Percentiles rank a stretch among this genome's conserved stretches.
These are phyloP conservation scores for Sarcophaga variegata DNA, from an alignment of 2,888 invertebrate genomes.

Conservation along the genomic window DNA sequence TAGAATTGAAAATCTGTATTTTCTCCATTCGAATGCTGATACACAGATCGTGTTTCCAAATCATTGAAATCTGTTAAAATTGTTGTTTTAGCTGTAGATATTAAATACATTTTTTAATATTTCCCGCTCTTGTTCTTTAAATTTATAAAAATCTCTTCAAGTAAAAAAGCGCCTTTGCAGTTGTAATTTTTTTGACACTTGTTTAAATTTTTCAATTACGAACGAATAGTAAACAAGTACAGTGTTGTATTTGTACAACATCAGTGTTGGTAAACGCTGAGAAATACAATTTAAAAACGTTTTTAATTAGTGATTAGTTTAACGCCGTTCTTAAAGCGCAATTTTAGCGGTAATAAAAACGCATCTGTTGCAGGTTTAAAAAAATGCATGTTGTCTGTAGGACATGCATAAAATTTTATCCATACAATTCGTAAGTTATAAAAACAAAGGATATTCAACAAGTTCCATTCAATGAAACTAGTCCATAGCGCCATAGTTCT, in stretches of 20 bases:
- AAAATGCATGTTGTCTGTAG: no score
- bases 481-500: no score
- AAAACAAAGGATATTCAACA: no score
- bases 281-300: not conserved
- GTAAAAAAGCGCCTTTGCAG: constrained; percentile 43
- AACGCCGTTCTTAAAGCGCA: not conserved
- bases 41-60: constrained; percentile 77
- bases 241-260: not conserved
- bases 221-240: not conserved
- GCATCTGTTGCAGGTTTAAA: no score
- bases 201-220: constrained; percentile 33
- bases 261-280: not conserved
- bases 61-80: constrained; percentile 78
- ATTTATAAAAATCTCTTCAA: not conserved
- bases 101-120: constrained; percentile 76
- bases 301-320: not conserved
- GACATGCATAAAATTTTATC: no score
- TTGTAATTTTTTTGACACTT: constrained; percentile 41
- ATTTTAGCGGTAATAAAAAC: no score
- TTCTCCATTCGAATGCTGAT: constrained; percentile 77
- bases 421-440: no score
- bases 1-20: constrained; percentile 80
- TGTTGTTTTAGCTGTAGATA: constrained; percentile 79
- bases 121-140: not conserved
- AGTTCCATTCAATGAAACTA: no score